Evolutionary conservation across 1,140 invertebrate genomes (phyloP), one percentile per base, ranked within the genome.

Genomic region (Lanistes nyassanus): DNA sequence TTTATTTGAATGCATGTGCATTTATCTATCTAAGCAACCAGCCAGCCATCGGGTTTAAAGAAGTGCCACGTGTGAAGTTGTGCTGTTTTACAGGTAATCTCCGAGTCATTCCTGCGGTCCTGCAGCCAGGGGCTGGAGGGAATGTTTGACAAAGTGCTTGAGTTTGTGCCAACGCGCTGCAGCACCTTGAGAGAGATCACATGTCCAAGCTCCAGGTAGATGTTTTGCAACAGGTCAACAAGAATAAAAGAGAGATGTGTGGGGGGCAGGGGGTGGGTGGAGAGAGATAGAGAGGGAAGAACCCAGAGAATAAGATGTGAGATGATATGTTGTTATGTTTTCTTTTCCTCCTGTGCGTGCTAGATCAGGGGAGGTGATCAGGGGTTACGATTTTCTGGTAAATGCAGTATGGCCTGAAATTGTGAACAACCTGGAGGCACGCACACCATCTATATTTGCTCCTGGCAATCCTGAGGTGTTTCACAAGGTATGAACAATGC

Each of bases 401-500:
- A 94, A 96, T 87, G 94, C 95, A 87, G 95, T 95, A 86, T 98
- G 96, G 95, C 92, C 93, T 42, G 95, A 97, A 90, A 91, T 97
- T 79, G 88, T 90, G 31, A 93, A 94, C 85, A 92, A 92, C 81
- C 92, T 94, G 76, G 91, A 96, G 74, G 93, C 95, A 83, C 91
- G 93, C 53, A 92, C 94, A 86, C 92, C 94, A 31, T 93, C 93
- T 2, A 95, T 98, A 81, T 97, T 96, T 91, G 94, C 95, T 19
- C 95, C 95, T 34, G 96, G 96, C 76, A 96, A 98, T 90, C 95
- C 96, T 16, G 93, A 96, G 85, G 89, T 94, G 76, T 97, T 97
- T 87, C 95, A 95, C 87, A 88, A 91, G 83, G 92, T 93, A 88
- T 88, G 78, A 56, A 55, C 23, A 21, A 67, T 13, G 36, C 9